A percentile compares a stretch with the other conserved stretches of the same genome.
phyloP scores from a whole-genome alignment of 2,113 vertebrate genomes.

The Cryptotis parvus region DNA sequence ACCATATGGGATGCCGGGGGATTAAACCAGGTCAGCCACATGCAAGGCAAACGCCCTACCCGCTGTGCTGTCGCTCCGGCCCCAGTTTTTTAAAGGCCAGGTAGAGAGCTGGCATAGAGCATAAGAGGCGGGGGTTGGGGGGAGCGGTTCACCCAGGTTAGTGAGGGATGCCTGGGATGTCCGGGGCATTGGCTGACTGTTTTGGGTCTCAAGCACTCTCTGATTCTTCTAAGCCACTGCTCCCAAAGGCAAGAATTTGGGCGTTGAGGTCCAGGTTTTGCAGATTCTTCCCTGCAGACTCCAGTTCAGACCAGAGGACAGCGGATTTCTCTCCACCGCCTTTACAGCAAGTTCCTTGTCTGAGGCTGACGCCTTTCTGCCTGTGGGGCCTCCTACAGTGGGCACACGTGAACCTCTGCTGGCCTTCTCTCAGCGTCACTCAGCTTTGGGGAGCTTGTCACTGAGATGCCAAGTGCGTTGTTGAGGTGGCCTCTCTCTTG shows the following conservation, averaged over 20 bases:
- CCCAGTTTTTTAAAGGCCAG: not conserved
- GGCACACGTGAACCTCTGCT: not conserved
- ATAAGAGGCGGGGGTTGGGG: not conserved
- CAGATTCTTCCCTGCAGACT: slow-evolving; percentile 47
- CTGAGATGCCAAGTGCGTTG: slow-evolving; percentile 36
- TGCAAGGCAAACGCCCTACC: too few relatives aligned
- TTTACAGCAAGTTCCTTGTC: not conserved
- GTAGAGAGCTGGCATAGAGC: not conserved
- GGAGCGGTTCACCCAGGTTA: rapidly evolving
- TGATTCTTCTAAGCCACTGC: not conserved
- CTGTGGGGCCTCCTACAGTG: not conserved
- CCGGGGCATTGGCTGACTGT: not conserved
- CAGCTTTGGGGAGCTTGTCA: slow-evolving; percentile 48
- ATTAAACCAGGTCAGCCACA: too few relatives aligned
- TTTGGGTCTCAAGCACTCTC: not conserved
- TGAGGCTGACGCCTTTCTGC: not conserved
- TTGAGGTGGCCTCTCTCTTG: slow-evolving; percentile 66
- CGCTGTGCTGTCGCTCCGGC: too few relatives aligned
- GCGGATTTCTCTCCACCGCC: not conserved
- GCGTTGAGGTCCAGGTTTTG: slow-evolving; percentile 28
- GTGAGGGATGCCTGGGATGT: rapidly evolving
- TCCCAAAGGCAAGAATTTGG: slow-evolving; percentile 24
- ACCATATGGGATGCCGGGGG: too few relatives aligned
- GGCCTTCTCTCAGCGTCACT: slow-evolving; percentile 62
- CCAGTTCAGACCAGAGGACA: not conserved